Base-by-base conservation (phyloP, 37 sponge, comb jelly and placozoan species). In the Agelas oroides region DNA sequence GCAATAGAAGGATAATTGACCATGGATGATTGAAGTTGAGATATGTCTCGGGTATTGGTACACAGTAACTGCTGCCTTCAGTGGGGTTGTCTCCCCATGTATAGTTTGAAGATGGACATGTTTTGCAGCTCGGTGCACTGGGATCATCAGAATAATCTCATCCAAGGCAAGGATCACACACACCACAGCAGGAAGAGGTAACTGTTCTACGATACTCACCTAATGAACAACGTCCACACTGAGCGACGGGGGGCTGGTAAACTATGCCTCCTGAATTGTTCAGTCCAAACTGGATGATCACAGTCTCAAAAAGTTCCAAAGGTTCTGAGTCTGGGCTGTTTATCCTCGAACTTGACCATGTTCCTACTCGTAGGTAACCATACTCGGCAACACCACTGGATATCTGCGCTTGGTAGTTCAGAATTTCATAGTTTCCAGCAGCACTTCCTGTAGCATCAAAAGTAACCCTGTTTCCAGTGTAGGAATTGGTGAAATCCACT, bases 51-150 rank as follows among this genome's bases (percentile, higher is more conserved):
- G 76, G 53, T n/a, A 92, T 32, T n/a, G 63, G 58, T 12, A 85
- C 77, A 69, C 93, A 92, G 20, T 25, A 11, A 19, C 16, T 61
- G 65, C 89, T 92, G 33, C 93, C 93, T 3, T 11, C n/a, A 1
- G 71, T 30, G 21, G 95, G 95, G 24, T 77, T 74, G 68, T 91
- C 82, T 2, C 92, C 90, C 92, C 91, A 92, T 33, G 30, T 53
- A 8, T 46, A 46, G 6, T 8, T 46, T 3, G 46, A 46, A n/a
- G n/a, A n/a, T n/a, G n/a, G n/a, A 46, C 46, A 46, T 3, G 3
- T 46, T 46, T 46, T 46, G 46, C 46, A 46, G 46, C 46, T 46
- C 6, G 46, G 8, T 46, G 46, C 46, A 12, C 6, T 46, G n/a
- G n/a, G 46, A 8, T 46, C 46, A 46, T 46, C 46, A 8, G 46